These are phyloP conservation scores for Halcyon malimbica DNA, from an alignment of 2,113 vertebrate genomes.

Conservation along the genomic window DNA sequence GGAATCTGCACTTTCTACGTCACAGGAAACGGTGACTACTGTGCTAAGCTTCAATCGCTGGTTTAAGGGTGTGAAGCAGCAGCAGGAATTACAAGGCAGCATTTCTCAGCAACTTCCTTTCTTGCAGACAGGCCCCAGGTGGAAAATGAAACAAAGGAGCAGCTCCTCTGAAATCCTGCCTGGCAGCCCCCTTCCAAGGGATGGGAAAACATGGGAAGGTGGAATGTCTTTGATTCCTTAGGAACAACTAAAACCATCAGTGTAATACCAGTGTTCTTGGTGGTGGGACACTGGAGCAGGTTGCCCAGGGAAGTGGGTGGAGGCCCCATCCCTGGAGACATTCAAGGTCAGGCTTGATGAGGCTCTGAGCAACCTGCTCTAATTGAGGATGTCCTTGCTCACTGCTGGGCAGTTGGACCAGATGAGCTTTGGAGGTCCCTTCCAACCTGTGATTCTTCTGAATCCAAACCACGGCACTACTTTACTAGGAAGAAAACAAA, in stretches of 20 bases:
- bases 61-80: not conserved
- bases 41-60: not conserved
- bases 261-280: too few species aligned
- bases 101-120: too few species aligned
- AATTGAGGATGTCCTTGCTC: not conserved
- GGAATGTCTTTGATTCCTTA: too few species aligned
- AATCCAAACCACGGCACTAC: too few species aligned
- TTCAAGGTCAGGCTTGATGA: too few species aligned
- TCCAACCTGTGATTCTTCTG: not conserved
- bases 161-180: not conserved
- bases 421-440: not conserved
- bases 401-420: not conserved
- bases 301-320: too few species aligned
- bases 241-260: too few species aligned
- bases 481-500: not conserved
- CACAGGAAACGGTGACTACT: too few species aligned
- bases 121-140: not conserved
- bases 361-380: not conserved
- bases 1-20: too few species aligned
- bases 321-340: too few species aligned
- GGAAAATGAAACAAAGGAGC: not conserved
- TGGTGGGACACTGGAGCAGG: too few species aligned
- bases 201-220: too few species aligned
- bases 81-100: not conserved
- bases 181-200: not conserved